Evolutionary conservation across 2,113 vertebrate species (phyloP), one percentile per base, ranked within the genome.

Genomic region (Oplegnathus fasciatus): DNA sequence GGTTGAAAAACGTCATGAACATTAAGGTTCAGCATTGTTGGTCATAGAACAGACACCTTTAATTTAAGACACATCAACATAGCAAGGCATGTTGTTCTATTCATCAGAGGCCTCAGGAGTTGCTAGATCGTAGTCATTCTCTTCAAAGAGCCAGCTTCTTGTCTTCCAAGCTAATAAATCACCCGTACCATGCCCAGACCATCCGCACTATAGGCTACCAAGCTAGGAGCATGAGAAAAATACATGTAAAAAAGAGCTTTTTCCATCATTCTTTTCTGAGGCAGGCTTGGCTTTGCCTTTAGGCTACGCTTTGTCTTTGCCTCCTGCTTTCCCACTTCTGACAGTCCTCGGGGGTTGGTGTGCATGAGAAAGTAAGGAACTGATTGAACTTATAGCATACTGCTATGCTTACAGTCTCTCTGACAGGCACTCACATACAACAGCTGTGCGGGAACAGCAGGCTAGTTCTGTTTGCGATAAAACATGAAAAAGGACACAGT

Each of bases 291-390:
- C 85, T 88, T 87, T 87, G 69, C 89, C 85, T 91, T 67, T 1
- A 67, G 89, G 90, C 84, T 61, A 66, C 48, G 2, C 83, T 89
- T 83, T 89, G 78, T 85, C 78, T 91, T 83, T 89, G 64, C 69
- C 75, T 46, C 74, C 81, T 54, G 65, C 64, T 73, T 83, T 46
- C 54, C 57, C 6, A 81, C 84, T 82, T 92, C 79, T 85, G 66
- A 87, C 62, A 69, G 62, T 88, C 91, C 78, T 90, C 18, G 9
- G 83, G 86, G 84, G 81, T 54, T 84, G 75, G 64, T 64, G 84
- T 55, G 82, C 42, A 78, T 81, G 60, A 84, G 62, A 77, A 90
- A 81, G 54, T 28, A 50, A 69, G 58, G 72, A 78, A 77, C n/a
- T 78, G 71, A 82, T 46, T 81, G 77, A 93, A 88, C 80, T 84